These are phyloP conservation scores for Napeogenes inachia DNA, from an alignment of 2,888 invertebrate species.

Conservation along the genomic window DNA sequence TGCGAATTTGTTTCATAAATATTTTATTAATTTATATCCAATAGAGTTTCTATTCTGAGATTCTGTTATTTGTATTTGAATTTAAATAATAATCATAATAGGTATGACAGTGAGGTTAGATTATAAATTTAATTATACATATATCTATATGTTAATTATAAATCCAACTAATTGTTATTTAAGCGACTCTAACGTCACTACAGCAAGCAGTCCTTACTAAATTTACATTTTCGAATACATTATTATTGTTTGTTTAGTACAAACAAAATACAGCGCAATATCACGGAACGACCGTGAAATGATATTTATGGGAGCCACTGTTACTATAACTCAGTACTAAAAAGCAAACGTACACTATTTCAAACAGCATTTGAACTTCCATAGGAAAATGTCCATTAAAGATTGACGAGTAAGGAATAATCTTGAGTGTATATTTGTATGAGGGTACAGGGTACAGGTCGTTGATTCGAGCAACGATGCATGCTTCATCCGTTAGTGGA, in stretches of 20 bases:
- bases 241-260: slow-evolving; percentile 48
- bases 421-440: slow-evolving; percentile 11
- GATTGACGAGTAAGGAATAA: not conserved
- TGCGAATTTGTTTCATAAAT: not conserved
- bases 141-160: too few relatives aligned
- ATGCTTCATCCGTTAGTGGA: slow-evolving; percentile 51
- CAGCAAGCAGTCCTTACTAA: too few relatives aligned
- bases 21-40: slow-evolving; percentile 3
- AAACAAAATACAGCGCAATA: slow-evolving; percentile 49
- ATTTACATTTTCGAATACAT: not conserved
- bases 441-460: slow-evolving; percentile 50
- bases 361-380: not conserved
- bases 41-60: not conserved
- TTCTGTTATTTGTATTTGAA: not conserved
- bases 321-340: slow-evolving; percentile 56
- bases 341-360: slow-evolving; percentile 32
- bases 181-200: too few relatives aligned
- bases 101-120: too few relatives aligned
- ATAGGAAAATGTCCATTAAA: not conserved
- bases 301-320: slow-evolving; percentile 52
- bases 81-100: not conserved
- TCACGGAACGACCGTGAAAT: slow-evolving; percentile 72
- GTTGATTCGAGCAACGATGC: slow-evolving; percentile 60
- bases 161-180: too few relatives aligned
- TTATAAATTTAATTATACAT: too few relatives aligned